Base-by-base conservation (phyloP, 1,140 invertebrate species). In the Aphaenogaster floridana region DNA sequence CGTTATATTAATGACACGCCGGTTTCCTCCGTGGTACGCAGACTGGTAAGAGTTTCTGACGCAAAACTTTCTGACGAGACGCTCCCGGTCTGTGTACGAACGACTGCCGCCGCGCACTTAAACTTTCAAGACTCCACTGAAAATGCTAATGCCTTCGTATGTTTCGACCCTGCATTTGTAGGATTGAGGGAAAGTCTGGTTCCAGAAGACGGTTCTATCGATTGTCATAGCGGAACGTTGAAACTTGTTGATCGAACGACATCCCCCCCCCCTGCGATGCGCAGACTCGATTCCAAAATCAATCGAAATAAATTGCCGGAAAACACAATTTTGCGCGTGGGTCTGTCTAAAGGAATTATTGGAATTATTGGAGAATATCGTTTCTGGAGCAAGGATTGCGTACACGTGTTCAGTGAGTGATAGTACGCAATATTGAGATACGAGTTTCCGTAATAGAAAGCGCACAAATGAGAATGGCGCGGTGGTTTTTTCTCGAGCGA, bases 1-100 rank as follows among this genome's bases (percentile, higher is more conserved):
- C 76, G 72, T 84, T 84, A 61, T 36, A 84, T 84, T 84, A 84
- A 84, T 74, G 69, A 84, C 57, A 61, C 42, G 34, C 54, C n/a
- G 21, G 0, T 0, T 74, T 63, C 34, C 54, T 11, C 15, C 17
- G 50, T 3, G 13, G 34, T 36, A 42, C 48, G 28, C 21, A 15
- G 48, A 45, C 64, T 54, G 11, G 21, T 50, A 66, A 79, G 63
- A 48, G 17, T 79, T 36, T 39, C 48, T 11, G 78, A 42, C 63
- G 59, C 59, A 15, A 39, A 78, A 17, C 57, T 64, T 63, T 61
- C 57, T 39, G 28, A 48, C 48, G 28, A 63, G 42, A n/a, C 15
- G 36, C 63, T 34, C 78, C 21, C 42, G 42, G 11, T 34, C 64
- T n/a, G 48, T 52, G 34, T 39, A 52, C 17, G 13, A 50, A 28